Evolutionary conservation across 2,888 invertebrate species (phyloP), one percentile per base, ranked within the genome.

Genomic region (Gymnoscelis rufifasciata): DNA sequence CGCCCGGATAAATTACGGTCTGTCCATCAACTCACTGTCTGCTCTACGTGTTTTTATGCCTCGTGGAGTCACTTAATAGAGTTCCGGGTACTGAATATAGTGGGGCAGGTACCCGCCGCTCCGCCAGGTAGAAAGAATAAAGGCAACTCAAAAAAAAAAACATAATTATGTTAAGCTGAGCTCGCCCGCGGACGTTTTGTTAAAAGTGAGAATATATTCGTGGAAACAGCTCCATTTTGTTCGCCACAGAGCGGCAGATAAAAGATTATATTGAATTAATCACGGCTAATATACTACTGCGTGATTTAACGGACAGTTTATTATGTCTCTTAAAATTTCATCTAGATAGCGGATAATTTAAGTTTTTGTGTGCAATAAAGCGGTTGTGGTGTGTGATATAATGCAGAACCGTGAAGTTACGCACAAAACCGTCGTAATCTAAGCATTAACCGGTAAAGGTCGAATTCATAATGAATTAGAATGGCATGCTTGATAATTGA

Each of bases 11-110:
- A 75, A 76, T 77, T 73, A 73, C 68, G 59, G 63, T 70, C 64
- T 67, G 71, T 73, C 76, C 74, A 68, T 73, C 74, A 73, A 61
- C 65, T 52, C 61, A 58, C 60, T 63, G 65, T 65, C 65, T 73
- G 69, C 71, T 73, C 68, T 70, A 69, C 67, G 56, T 57, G 66
- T 74, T 79, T 78, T 81, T 80, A 79, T 78, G 79, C 70, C 70
- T 68, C 72, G 74, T 68, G 68, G 74, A 76, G 72, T 72, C 68
- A 68, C 64, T 78, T 83, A 84, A 84, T 83, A 74, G 75, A 74
- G 81, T 84, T 84, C 82, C 79, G 83, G 78, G 78, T 78, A 79
- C 74, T 74, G 75, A 69, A 66, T 71, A 73, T 66, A 64, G 68
- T 68, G 68, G 68, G 67, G 70, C 83, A 82, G 83, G 83, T 83